Evolutionary conservation across 2,888 invertebrate species (phyloP), one percentile per base, ranked within the genome.

Genomic region (Tillus elongatus): DNA sequence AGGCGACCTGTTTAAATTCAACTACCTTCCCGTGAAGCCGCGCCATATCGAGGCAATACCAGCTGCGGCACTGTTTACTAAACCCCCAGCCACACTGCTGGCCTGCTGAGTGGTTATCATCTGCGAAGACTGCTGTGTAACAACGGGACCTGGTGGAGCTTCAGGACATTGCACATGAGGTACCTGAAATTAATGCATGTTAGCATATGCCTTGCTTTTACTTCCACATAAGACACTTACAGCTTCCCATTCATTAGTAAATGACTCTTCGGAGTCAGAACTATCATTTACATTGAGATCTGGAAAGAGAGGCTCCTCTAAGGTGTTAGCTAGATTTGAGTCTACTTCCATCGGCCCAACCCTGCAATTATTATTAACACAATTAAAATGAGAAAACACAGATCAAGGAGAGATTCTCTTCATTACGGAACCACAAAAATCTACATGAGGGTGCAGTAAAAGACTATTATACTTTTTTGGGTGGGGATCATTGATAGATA

Each of bases 11-110:
- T 12, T 8, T 29, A 24, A 13, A 42, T 33, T 35, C 38, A 49
- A 61, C 59, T 63, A 64, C 57, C 63, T 64, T 37, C 63, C 59
- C 11, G 78, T 78, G 74, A 79, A 79, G 4, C 79, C 82, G 49
- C 83, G 75, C 78, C 86, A 84, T 55, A 89, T 73, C 38, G 87
- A 88, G 30, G 81, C 82, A 47, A 90, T 71, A 45, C 86, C 82
- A 39, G 86, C 84, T 35, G 86, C 86, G 14, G 87, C 85, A 52
- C 87, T 85, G 39, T 82, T 81, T 52, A 87, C 78, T 13, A 88
- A 71, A 35, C 86, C 81, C 15, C 79, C 80, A 27, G 81, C 81
- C 46, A 80, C 73, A 65, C 77, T 72, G 46, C 63, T 52, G 47
- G 54, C 67, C 28, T 70, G 67, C 28, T 64, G 54, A 43, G 52